These are phyloP conservation scores for Chesias legatella DNA, from an alignment of 2,888 invertebrate genomes.

Conservation along the genomic window DNA sequence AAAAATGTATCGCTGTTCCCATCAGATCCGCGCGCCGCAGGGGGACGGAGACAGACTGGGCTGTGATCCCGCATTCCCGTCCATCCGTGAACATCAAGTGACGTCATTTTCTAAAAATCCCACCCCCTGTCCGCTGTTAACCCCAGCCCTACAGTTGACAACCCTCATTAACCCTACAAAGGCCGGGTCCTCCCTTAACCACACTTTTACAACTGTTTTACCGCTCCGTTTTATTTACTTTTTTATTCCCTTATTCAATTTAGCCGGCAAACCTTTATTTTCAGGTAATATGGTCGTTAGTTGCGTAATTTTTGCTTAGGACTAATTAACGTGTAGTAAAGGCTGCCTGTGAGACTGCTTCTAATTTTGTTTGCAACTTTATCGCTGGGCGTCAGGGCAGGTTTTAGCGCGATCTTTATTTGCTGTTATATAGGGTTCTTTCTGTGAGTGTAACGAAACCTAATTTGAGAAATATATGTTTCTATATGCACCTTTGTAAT, in stretches of 20 bases:
- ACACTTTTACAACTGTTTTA: slow-evolving; percentile 37
- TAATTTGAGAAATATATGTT: not conserved
- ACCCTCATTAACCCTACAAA: slow-evolving; percentile 30
- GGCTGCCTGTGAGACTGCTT: slow-evolving; percentile 15
- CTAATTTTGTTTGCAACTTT: slow-evolving; percentile 19
- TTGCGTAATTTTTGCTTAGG: slow-evolving; percentile 30
- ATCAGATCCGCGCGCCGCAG: too few species aligned
- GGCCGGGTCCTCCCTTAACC: slow-evolving; percentile 30
- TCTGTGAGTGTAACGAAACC: not conserved
- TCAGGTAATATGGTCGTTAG: slow-evolving; percentile 30
- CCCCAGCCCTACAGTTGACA: slow-evolving; percentile 24
- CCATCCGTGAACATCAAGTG: slow-evolving; percentile 18
- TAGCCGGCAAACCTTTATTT: slow-evolving; percentile 26
- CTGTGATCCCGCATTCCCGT: slow-evolving; percentile 1
- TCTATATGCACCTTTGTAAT: not conserved
- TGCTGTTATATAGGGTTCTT: slow-evolving; percentile 10
- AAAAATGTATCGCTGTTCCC: too few species aligned
- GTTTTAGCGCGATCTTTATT: slow-evolving; percentile 17
- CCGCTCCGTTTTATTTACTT: slow-evolving; percentile 35
- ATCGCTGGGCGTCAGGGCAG: slow-evolving; percentile 13
- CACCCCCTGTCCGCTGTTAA: slow-evolving; percentile 19
- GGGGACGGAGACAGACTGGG: too few species aligned
- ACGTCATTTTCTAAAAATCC: slow-evolving; percentile 24
- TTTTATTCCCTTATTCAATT: slow-evolving; percentile 39
- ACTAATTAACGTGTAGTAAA: slow-evolving; percentile 30